These are phyloP conservation scores for Tricholaema leucomelas DNA, from an alignment of 2,113 vertebrate genomes.

Conservation along the genomic window DNA sequence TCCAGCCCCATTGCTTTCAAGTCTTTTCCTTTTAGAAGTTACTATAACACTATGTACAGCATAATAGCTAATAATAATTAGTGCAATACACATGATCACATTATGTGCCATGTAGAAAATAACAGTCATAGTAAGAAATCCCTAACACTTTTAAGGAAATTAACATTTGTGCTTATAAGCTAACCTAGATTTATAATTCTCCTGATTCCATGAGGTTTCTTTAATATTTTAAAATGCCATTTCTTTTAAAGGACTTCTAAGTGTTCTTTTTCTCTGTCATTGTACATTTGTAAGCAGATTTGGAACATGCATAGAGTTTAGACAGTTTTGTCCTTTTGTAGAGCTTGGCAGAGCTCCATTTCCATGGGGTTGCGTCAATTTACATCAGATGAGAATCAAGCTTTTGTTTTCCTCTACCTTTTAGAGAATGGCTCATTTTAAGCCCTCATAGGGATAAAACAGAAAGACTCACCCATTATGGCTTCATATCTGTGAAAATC, in stretches of 20 bases:
- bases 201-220: background rate
- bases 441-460: background rate
- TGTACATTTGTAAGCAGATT: background rate
- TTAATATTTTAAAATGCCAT: conserved; percentile 18
- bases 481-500: conserved; percentile 5
- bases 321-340: conserved; percentile 12
- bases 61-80: conserved; percentile 61
- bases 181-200: conserved; percentile 35
- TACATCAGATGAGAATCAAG: conserved; percentile 26
- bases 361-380: background rate
- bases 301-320: background rate
- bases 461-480: background rate
- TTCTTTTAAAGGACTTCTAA: background rate
- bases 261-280: background rate
- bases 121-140: conserved; percentile 10
- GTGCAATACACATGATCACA: conserved; percentile 51
- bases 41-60: conserved; percentile 9
- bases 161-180: conserved; percentile 33
- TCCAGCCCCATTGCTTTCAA: conserved; percentile 2
- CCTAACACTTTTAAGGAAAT: conserved; percentile 37
- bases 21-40: conserved; percentile 1
- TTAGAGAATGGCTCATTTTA: conserved; percentile 40
- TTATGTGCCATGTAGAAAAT: conserved; percentile 9
- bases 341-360: conserved; percentile 32
- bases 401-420: conserved; percentile 29